These are phyloP conservation scores for Trichogramma evanescens DNA, from an alignment of 2,888 invertebrate species.

Conservation along the genomic window DNA sequence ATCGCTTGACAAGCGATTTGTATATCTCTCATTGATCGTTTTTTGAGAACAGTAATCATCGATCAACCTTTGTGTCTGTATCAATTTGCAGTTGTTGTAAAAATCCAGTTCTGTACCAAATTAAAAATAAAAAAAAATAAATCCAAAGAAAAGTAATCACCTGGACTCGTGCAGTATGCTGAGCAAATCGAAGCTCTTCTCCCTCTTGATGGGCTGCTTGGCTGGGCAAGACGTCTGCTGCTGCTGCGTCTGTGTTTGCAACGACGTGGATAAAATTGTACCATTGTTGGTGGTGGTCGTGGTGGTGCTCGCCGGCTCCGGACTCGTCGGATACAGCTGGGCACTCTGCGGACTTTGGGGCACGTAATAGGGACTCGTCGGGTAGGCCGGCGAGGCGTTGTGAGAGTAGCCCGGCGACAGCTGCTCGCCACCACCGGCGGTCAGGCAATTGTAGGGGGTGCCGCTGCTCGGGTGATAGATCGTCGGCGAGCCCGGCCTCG, in stretches of 20 bases:
- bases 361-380: conserved; percentile 44
- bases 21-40: too few relatives aligned
- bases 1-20: too few relatives aligned
- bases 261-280: too few relatives aligned
- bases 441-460: conserved; percentile 36
- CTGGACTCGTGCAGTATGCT: conserved; percentile 45
- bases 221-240: background rate
- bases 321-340: conserved; percentile 41
- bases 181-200: conserved; percentile 42
- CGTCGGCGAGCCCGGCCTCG: conserved; percentile 39
- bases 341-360: conserved; percentile 45
- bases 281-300: background rate
- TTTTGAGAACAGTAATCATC: too few relatives aligned
- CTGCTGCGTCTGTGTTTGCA: background rate
- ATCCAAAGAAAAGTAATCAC: conserved; percentile 27
- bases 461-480: conserved; percentile 33
- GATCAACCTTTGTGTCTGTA: too few relatives aligned
- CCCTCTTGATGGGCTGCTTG: conserved; percentile 41
- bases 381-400: conserved; percentile 43
- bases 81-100: too few relatives aligned
- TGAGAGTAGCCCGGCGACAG: conserved; percentile 41
- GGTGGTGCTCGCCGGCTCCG: conserved; percentile 30
- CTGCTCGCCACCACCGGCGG: conserved; percentile 30
- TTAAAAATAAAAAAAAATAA: background rate
- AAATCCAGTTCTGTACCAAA: background rate